These are phyloP conservation scores for Saturnia pavonia DNA, from an alignment of 2,888 invertebrate genomes.

Conservation along the genomic window DNA sequence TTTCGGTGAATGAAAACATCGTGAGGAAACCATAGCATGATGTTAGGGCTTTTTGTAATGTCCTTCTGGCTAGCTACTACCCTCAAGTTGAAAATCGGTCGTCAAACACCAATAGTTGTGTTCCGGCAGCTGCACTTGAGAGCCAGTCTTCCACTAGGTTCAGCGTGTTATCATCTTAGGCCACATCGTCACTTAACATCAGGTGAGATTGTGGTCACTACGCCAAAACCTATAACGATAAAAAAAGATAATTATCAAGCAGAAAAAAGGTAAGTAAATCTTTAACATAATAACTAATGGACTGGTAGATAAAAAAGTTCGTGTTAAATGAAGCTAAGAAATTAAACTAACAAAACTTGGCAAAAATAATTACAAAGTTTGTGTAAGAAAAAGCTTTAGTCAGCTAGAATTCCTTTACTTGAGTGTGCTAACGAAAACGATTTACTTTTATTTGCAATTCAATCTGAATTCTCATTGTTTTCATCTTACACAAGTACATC, in stretches of 20 bases:
- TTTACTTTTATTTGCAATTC: slow-evolving; percentile 4
- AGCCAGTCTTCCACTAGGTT: too few species aligned
- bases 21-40: too few species aligned
- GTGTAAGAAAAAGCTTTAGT: slow-evolving; percentile 11
- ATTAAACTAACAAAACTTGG: slow-evolving; percentile 4
- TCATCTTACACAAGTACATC: background rate
- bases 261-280: background rate
- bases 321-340: background rate
- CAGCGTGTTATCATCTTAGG: too few species aligned
- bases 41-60: too few species aligned
- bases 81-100: too few species aligned
- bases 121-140: too few species aligned
- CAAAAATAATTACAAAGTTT: slow-evolving; percentile 13
- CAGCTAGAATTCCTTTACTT: slow-evolving; percentile 3
- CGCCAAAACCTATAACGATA: too few species aligned
- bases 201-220: too few species aligned
- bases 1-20: too few species aligned
- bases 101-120: too few species aligned
- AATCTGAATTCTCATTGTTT: background rate
- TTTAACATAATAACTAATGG: slow-evolving; percentile 4
- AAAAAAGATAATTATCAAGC: background rate
- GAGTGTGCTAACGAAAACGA: background rate
- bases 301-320: background rate
- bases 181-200: too few species aligned
- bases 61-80: too few species aligned